Evolutionary conservation across 1,140 invertebrate species (phyloP), one percentile per base, ranked within the genome.

Genomic region (Ephestia elutella): DNA sequence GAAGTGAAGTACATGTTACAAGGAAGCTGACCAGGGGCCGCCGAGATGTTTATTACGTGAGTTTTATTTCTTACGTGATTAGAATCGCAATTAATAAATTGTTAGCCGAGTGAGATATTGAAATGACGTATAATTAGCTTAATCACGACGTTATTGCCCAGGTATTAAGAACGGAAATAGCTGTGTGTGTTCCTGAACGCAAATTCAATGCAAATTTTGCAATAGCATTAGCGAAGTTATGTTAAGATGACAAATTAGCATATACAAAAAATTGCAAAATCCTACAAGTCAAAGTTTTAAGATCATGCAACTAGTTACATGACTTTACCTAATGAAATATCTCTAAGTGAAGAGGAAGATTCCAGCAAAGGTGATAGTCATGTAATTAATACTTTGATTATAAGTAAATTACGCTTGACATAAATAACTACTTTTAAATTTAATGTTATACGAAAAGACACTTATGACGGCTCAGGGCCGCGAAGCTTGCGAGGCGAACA

Each of bases 41-140:
- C 51, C 68, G 63, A 74, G 59, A 86, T 86, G 83, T 80, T 86
- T 71, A 85, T 86, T 82, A 86, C 81, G 83, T 86, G 75, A 83
- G 83, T 82, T 74, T 57, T 68, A 54, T 53, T 55, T 58, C 55
- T 48, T 53, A 35, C 51, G 51, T 68, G 62, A 70, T 73, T 68
- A 63, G 59, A 67, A 64, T 70, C 30, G 51, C 63, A 63, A 70
- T 74, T 60, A 67, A 65, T 69, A 62, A 74, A 63, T 49, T 62
- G 19, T 53, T 25, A 18, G 21, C 9, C 18, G 1, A 9, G 21
- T 25, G 21, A 10, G 50, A 25, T 20, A 53, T 53, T 11, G 38
- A 44, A 44, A 44, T 44, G 38, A 8, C n/a, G n/a, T 44, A 44
- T 44, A 44, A 44, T 44, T 44, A 44, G 19, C 19, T 53, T 53